Conservation (phyloP, 2,888 invertebrate species). For the Anthoptus insignis region DNA sequence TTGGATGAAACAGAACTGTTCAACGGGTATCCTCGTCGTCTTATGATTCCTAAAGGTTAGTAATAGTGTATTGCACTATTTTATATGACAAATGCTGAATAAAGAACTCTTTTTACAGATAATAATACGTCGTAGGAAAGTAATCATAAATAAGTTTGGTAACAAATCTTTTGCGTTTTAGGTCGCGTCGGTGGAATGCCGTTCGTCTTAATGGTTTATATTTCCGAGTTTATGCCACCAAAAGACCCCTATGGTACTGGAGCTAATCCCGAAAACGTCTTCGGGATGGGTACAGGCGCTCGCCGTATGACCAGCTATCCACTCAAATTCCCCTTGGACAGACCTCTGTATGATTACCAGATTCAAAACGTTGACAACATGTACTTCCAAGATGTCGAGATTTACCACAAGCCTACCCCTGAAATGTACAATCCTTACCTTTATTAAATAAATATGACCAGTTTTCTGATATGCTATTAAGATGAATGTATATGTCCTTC, state of each 20-base stretch:
- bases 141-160: neutral
- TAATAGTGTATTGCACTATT: no score
- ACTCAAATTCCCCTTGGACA: slow-evolving; percentile 86
- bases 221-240: slow-evolving; percentile 82
- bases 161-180: no score
- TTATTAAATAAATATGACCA: neutral
- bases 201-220: slow-evolving; percentile 87
- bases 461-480: no score
- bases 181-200: slow-evolving; percentile 85
- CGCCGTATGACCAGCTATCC: slow-evolving; percentile 79
- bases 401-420: slow-evolving; percentile 82
- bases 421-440: slow-evolving; percentile 55
- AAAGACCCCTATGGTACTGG: slow-evolving; percentile 68
- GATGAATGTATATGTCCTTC: no score
- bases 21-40: slow-evolving; percentile 87
- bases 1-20: slow-evolving; percentile 80
- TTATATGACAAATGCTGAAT: no score
- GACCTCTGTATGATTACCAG: slow-evolving; percentile 75
- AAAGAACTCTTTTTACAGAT: no score
- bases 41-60: slow-evolving; percentile 89
- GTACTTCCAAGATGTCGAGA: slow-evolving; percentile 78
- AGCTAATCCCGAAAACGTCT: slow-evolving; percentile 81
- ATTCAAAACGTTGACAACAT: slow-evolving; percentile 75
- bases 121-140: neutral
- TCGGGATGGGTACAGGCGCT: slow-evolving; percentile 79